Base-by-base conservation (phyloP, 1,140 invertebrate genomes). In the Drosophila sturtevanti region DNA sequence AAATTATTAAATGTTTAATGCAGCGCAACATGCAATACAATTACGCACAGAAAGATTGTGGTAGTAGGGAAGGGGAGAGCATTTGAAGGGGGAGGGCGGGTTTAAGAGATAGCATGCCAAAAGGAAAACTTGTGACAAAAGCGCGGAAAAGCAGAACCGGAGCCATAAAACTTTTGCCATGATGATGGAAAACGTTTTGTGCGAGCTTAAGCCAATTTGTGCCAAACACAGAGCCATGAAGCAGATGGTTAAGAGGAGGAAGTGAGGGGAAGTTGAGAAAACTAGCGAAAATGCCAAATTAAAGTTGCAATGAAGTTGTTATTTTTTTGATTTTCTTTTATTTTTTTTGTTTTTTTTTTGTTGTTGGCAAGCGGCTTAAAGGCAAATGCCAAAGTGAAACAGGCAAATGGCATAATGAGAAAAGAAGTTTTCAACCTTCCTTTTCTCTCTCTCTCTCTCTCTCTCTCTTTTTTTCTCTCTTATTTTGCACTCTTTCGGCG, bases 1-100 rank as follows among this genome's bases (percentile, higher is more conserved):
- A 89, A 89, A 89, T 82, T 89, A 82, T 89, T 63, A 82, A 89
- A 79, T 89, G 76, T 73, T 86, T 86, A 86, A 89, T 86, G 82
- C 84, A 89, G 85, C 79, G 82, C 78, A 82, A 84, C 82, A 89
- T 79, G 82, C 84, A 84, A 86, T 84, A 80, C 68, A 89, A 86
- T 86, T 89, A 87, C 82, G 66, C 66, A 59, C 55, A 44, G 63
- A 58, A 51, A 55, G 7, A 38, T 12, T 35, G 35, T 4, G 5
- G 55, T n/a, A 1, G 4, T 24, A 6, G 5, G 11, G 5, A 55
- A 38, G 58, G 31, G 22, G 35, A 51, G 41, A 51, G 54, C n/a
- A n/a, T n/a, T n/a, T n/a, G 14, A 51, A 22, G 21, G 35, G 35
- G 16, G 41, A 11, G 2, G 31, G 21, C 16, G 41, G n/a, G 44